Evolutionary conservation across 2,797 vertebrate genomes (phyloP).

Genomic region (Gymnothorax reevesii): DNA sequence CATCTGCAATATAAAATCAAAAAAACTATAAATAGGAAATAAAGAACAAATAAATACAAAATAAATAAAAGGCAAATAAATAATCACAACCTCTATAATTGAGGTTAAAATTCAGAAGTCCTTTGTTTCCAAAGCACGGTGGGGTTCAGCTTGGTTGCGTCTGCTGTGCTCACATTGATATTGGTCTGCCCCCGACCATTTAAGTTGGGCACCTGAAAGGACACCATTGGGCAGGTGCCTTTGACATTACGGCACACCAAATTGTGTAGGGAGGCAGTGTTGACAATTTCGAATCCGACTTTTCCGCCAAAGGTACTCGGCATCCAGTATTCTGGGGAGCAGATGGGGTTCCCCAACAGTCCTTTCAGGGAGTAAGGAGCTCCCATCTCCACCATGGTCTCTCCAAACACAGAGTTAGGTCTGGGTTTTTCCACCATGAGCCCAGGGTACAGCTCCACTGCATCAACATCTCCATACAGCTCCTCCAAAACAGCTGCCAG

Average conservation of each 20-base stretch:
- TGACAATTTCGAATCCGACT: conserved; percentile 89
- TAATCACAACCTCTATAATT: background rate
- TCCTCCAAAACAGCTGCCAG: conserved; percentile 88
- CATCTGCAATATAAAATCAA: background rate
- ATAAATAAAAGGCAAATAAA: conserved; percentile 18
- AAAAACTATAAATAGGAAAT: background rate
- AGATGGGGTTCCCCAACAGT: conserved; percentile 94
- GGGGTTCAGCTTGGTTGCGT: conserved; percentile 84
- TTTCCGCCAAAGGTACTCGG: conserved; percentile 95
- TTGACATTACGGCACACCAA: conserved; percentile 89
- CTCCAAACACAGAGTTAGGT: conserved; percentile 87
- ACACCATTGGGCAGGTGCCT: conserved; percentile 82
- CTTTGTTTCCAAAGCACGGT: conserved; percentile 87
- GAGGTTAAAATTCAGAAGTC: conserved; percentile 81
- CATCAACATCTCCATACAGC: conserved; percentile 89
- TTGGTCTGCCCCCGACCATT: conserved; percentile 71
- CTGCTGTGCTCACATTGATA: conserved; percentile 85
- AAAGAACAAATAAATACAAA: conserved; percentile 2
- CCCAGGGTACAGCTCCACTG: conserved; percentile 92
- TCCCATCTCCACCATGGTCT: conserved; percentile 96
- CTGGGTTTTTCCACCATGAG: conserved; percentile 91
- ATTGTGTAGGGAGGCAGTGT: conserved; percentile 87
- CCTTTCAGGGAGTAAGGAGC: conserved; percentile 96
- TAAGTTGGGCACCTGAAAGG: conserved; percentile 81
- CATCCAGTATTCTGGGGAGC: conserved; percentile 97